Evolutionary conservation across 2,113 vertebrate species (phyloP), one percentile per base, ranked within the genome.

Genomic region (Atrichornis clamosus): DNA sequence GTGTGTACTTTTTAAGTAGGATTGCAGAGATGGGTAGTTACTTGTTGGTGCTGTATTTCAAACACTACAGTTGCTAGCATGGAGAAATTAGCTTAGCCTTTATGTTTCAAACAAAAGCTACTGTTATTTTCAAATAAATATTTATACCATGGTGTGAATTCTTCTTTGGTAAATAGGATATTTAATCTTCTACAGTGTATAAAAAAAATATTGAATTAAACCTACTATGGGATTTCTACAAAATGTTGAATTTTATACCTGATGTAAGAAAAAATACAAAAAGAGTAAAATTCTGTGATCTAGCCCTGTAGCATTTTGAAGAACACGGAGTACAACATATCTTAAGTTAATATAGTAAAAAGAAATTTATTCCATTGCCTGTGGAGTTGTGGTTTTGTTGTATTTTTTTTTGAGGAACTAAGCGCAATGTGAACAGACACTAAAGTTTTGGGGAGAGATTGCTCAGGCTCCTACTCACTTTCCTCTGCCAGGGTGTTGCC

Each of bases 351-450:
- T 78, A 41, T 15, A 52, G 17, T 73, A 35, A 33, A 74, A 18
- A 6, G 18, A 47, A 75, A 76, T 15, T 56, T 62, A 37, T 35
- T 83, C 35, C 4, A 4, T 69, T 92, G 39, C 10, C 18, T 79
- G 65, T 67, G 32, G 39, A 74, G 14, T 4, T 68, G 47, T 59
- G 41, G 23, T 28, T 75, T 86, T 86, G 19, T 87, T 86, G 19
- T 9, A 6, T 2, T 33, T 18, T 47, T 35, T 52, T 42, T 41
- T 30, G 59, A 59, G 44, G 12, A 55, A 44, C 8, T 44, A 41
- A 78, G 13, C 0, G 0, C 15, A n/a, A 4, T 49, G 56, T 32
- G 62, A 73, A 8, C 37, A 33, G 35, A 33, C 32, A 23, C 18
- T 15, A 37, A 0, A 72, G 6, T 75, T 70, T 46, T 60, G 15